Evolutionary conservation across 2,888 invertebrate species (phyloP), one percentile per base, ranked within the genome.

Genomic region (Amiota minor): DNA sequence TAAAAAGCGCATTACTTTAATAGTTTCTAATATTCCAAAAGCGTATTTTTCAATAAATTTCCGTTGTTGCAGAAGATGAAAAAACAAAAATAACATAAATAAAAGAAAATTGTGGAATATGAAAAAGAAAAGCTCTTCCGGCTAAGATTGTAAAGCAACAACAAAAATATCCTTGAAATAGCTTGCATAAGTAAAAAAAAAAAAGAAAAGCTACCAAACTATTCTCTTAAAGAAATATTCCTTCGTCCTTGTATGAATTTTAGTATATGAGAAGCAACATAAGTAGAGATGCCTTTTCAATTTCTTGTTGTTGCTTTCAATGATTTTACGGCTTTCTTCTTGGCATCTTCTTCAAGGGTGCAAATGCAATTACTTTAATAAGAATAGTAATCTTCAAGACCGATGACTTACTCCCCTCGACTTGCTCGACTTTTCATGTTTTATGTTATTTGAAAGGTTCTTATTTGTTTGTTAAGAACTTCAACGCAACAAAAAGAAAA

Each of bases 331-430:
- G 1, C 18, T 59, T 18, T 35, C 12, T 35, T 9, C 11, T 62
- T 35, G 62, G 1, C 35, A 35, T 35, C 16, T 65, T 46, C 16
- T 65, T n/a, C 65, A 47, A 59, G 59, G 59, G 65, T 65, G 35
- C 35, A 8, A 47, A 16, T 47, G 65, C 65, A 65, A 65, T 65
- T 65, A 65, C 65, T 65, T 35, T 65, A 65, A 65, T 65, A 65
- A 47, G 20, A 65, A 65, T 35, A 35, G 35, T 35, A 35, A 35
- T 35, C 35, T 35, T 35, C 35, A 35, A 35, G 2, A 35, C 6
- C 35, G 35, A 35, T 8, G 6, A 35, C 35, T 3, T 35, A 2
- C 6, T 35, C 35, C 35, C 35, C 6, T 6, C 35, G 0, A 6
- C 35, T 6, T 23, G 23, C 23, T 35, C 6, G 35, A 20, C 16